Percentiles rank a stretch among this genome's conserved stretches.
Conservation (phyloP, 2,797 vertebrate genomes). For the Notolabrus celidotus region DNA sequence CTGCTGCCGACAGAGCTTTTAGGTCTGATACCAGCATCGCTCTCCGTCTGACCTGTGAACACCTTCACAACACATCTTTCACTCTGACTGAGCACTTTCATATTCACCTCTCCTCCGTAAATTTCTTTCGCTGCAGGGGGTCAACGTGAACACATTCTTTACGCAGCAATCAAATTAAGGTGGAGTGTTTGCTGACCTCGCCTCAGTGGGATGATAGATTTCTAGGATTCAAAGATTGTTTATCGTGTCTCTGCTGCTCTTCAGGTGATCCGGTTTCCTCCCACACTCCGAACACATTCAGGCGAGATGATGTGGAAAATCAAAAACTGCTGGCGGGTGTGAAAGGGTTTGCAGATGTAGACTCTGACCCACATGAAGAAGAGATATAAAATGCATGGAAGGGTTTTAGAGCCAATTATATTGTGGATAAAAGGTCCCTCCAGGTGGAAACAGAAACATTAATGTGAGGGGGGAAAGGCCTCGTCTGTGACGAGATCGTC, state of each 20-base stretch:
- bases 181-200: neutral
- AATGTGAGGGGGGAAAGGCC: too few relatives aligned
- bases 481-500: too few relatives aligned
- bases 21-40: constrained; percentile 1
- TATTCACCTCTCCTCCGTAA: neutral
- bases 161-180: neutral
- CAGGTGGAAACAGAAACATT: too few relatives aligned
- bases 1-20: constrained; percentile 30
- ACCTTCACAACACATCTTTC: constrained; percentile 19
- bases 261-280: neutral
- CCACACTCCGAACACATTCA: neutral
- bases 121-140: too few relatives aligned
- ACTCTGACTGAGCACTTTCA: constrained; percentile 4
- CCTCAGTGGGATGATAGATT: neutral
- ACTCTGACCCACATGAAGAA: neutral
- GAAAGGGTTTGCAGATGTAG: neutral
- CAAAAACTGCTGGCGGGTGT: neutral
- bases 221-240: neutral
- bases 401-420: neutral
- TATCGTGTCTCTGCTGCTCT: neutral
- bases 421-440: too few relatives aligned
- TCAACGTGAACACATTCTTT: too few relatives aligned
- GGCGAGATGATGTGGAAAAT: constrained; percentile 4
- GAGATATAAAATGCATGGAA: neutral
- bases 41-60: neutral